A percentile compares a stretch with the other conserved stretches of the same genome.
Conservation (phyloP, 2,113 vertebrate genomes). For the Gallinago jamesoni region DNA sequence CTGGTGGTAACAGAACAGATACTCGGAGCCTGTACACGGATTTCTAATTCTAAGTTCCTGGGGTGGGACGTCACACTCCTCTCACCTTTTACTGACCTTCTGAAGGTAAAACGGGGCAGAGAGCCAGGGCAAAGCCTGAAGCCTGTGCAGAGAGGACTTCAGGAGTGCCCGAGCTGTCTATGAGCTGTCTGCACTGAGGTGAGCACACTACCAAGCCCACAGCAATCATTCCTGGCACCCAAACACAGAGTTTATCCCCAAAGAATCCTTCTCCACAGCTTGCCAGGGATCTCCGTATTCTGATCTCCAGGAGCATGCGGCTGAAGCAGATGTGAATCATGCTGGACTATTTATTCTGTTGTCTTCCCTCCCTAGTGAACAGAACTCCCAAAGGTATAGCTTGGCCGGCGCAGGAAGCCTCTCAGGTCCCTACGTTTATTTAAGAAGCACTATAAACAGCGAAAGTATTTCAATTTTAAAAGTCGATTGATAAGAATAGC, state of each 20-base stretch:
- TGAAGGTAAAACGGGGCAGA: not conserved
- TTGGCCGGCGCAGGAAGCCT: not conserved
- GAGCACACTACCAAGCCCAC: not conserved
- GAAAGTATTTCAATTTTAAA: not conserved
- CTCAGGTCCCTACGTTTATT: not conserved
- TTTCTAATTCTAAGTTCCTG: not conserved
- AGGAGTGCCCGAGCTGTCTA: rapidly evolving
- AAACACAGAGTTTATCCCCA: not conserved
- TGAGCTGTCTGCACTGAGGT: not conserved
- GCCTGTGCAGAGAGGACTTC: not conserved
- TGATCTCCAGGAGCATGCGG: not conserved
- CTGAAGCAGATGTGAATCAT: not conserved
- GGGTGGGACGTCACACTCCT: not conserved
- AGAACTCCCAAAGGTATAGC: not conserved
- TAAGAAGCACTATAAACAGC: not conserved
- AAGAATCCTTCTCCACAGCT: not conserved
- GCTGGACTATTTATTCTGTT: not conserved
- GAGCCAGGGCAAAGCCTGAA: not conserved
- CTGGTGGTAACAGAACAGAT: not conserved
- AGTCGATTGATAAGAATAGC: not conserved
- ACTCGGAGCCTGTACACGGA: not conserved
- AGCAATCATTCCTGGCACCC: not conserved
- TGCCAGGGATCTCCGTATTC: not conserved
- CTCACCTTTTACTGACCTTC: not conserved
- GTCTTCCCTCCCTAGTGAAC: not conserved